These are phyloP conservation scores for Macrobrachium nipponense DNA, from an alignment of 1,140 invertebrate genomes.

Conservation along the genomic window DNA sequence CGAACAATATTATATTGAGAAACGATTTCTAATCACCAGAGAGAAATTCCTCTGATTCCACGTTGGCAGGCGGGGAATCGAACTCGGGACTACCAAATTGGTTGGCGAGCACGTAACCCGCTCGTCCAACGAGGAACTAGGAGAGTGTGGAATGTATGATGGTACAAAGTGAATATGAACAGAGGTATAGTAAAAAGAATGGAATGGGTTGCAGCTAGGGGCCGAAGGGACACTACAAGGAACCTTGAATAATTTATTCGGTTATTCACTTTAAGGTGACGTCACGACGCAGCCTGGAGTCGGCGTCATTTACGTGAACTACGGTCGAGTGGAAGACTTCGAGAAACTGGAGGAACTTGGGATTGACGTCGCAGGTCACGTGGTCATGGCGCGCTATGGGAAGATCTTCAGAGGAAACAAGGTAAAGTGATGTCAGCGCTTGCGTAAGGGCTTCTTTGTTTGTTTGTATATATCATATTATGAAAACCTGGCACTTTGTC, in stretches of 20 bases:
- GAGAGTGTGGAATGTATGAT: no score
- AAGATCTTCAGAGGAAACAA: slow-evolving; percentile 71
- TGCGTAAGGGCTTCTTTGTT: neutral
- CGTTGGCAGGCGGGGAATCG: no score
- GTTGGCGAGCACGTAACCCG: no score
- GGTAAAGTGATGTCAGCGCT: slow-evolving; percentile 40
- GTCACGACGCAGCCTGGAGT: slow-evolving; percentile 2
- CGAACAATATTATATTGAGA: no score
- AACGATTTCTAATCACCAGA: no score
- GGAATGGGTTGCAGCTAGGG: no score
- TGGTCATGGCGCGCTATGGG: slow-evolving; percentile 70
- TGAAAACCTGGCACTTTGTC: neutral
- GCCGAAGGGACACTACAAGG: neutral
- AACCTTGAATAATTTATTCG: neutral
- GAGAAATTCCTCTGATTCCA: no score
- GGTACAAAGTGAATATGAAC: no score
- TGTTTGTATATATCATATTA: neutral
- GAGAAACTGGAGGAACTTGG: slow-evolving; percentile 66
- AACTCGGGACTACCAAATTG: no score
- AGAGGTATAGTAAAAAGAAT: no score
- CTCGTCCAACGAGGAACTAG: no score
- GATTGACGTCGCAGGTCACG: slow-evolving; percentile 68
- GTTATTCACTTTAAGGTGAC: slow-evolving; percentile 15
- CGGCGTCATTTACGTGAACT: slow-evolving; percentile 71
- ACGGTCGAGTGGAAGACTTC: slow-evolving; percentile 71